These are phyloP conservation scores for Alviniconcha strummeri DNA, from an alignment of 2,888 invertebrate genomes.

Conservation along the genomic window DNA sequence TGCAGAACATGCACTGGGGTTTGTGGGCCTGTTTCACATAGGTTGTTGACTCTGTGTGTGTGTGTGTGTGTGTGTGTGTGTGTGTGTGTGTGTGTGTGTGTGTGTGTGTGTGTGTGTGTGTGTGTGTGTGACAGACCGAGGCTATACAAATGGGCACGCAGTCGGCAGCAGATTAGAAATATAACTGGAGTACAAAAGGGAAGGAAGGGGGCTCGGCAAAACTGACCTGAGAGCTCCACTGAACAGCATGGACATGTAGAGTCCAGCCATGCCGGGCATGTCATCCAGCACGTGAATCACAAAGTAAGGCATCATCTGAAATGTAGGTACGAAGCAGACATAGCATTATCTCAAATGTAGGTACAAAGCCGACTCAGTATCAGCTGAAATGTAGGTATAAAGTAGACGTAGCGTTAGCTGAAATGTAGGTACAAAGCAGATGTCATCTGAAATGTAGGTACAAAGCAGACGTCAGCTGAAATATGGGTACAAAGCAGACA, in stretches of 20 bases:
- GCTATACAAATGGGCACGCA: too few species aligned
- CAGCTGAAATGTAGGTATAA: not conserved
- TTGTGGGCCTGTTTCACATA: too few species aligned
- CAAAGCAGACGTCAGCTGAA: too few species aligned
- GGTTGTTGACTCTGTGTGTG: not conserved
- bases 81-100: not conserved
- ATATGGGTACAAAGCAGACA: too few species aligned
- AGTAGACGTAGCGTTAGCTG: not conserved
- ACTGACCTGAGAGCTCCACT: constrained; percentile 39
- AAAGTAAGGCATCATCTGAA: constrained; percentile 23
- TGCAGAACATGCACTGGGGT: too few species aligned
- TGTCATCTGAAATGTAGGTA: too few species aligned
- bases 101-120: not conserved
- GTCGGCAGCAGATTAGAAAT: too few species aligned
- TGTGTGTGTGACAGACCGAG: too few species aligned
- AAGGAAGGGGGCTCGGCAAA: too few species aligned
- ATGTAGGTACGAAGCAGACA: constrained; percentile 9
- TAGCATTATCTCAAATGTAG: constrained; percentile 42
- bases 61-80: not conserved
- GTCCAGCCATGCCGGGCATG: constrained; percentile 51
- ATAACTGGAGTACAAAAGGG: too few species aligned
- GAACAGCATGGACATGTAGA: constrained; percentile 55
- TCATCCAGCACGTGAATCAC: constrained; percentile 44
- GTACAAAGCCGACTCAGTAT: not conserved
- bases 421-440: not conserved